Base-by-base conservation (phyloP, 2,888 invertebrate genomes). In the Watsonalla binaria region DNA sequence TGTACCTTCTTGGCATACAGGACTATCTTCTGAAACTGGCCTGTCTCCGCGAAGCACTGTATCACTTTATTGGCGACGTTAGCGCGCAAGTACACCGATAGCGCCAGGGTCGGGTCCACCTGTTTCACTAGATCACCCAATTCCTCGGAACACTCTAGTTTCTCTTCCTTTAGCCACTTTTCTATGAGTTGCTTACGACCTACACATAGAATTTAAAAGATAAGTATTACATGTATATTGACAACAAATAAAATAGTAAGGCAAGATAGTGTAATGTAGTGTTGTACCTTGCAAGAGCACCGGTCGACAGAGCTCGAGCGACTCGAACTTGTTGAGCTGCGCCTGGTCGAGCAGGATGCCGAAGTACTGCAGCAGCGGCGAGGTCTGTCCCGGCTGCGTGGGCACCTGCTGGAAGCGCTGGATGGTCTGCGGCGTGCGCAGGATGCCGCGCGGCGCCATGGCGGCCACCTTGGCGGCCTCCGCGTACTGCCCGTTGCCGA, bases 401-500 rank as follows among this genome's bases (percentile, higher is more conserved):
- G 98, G 97, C 56, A 99, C 97, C 86, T 98, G 98, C 85, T 99
- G 99, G 92, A 99, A 99, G 76, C 98, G 95, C 88, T 98, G 98
- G 78, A 99, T 99, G 0, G 99, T 99, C 70, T 97, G 97, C 11
- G 99, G 99, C 0, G 99, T 99, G 60, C 99, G 93, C 55, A 99
- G 92, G 73, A 99, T 99, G 53, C 98, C 99, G 89, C 99, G 98
- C 0, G 99, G 99, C 0, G 99, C 99, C 86, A 98, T 95, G 0
- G 99, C 99, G 34, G 99, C 99, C 39, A 98, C 96, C 92, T 99
- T 99, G 45, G 99, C 99, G 0, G 99, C 99, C 79, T 99, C 99
- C 0, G 97, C 95, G 73, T 98, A 99, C 78, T 98, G 98, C 42
- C 96, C 97, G 76, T 96, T 97, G 70, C 97, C 96, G 90, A 99